Percentiles rank a stretch among this genome's conserved stretches.
These are phyloP conservation scores for Lepidotrigona ventralis DNA, from an alignment of 1,140 invertebrate species.

Conservation along the genomic window DNA sequence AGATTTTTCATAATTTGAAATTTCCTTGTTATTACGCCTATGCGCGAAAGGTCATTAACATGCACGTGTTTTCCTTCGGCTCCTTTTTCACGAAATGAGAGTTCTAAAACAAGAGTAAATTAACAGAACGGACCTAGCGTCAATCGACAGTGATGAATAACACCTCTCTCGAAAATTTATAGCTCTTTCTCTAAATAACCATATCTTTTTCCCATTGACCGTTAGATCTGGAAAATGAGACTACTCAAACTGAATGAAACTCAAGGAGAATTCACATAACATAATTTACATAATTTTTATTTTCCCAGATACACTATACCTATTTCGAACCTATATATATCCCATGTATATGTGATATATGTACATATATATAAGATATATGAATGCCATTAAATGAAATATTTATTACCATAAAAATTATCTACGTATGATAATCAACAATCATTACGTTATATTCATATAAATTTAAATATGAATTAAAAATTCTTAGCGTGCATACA, in stretches of 20 bases:
- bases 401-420: not conserved
- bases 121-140: not conserved
- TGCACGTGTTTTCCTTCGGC: constrained; percentile 35
- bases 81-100: constrained; percentile 3
- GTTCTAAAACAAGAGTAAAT: constrained; percentile 1
- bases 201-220: not conserved
- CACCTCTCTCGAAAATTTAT: not conserved
- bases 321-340: not conserved
- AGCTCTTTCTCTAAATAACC: not conserved
- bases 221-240: not conserved
- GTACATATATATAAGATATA: not conserved
- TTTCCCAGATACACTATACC: not conserved
- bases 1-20: not conserved
- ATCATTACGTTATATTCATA: not conserved
- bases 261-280: no score
- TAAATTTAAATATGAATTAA: not conserved
- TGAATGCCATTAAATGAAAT: not conserved
- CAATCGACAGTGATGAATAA: constrained; percentile 22
- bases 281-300: constrained; percentile 18
- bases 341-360: not conserved
- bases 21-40: constrained; percentile 18
- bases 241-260: not conserved
- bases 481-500: not conserved
- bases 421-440: not conserved
- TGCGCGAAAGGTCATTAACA: constrained; percentile 42